Conservation (phyloP, 2,113 vertebrate species). For the Antigone vipio region DNA sequence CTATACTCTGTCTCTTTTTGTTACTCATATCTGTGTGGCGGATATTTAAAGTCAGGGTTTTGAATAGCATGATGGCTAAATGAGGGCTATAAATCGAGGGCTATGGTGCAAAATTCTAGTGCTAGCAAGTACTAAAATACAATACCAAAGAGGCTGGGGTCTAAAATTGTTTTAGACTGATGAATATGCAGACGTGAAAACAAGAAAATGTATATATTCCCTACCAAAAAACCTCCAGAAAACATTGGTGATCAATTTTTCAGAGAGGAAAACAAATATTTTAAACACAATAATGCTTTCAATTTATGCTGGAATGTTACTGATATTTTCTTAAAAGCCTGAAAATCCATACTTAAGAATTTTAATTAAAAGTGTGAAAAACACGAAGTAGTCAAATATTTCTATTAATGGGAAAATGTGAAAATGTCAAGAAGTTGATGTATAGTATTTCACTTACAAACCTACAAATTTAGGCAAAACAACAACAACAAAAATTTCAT, state of each 20-base stretch:
- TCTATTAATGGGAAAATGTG: neutral
- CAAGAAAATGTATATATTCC: neutral
- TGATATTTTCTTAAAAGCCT: neutral
- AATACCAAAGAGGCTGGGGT: conserved; percentile 11
- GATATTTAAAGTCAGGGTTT: conserved; percentile 72
- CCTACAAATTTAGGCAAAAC: neutral
- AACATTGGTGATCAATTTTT: neutral
- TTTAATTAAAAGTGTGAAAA: neutral
- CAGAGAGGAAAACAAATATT: neutral
- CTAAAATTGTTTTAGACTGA: conserved; percentile 65
- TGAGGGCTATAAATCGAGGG: conserved; percentile 71
- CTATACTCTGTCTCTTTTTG: conserved; percentile 72
- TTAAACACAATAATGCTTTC: neutral
- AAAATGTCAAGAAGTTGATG: neutral
- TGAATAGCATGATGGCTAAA: conserved; percentile 66
- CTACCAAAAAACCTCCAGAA: neutral
- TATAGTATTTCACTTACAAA: neutral
- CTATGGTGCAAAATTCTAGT: conserved; percentile 53
- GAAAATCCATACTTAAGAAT: neutral
- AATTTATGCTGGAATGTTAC: neutral
- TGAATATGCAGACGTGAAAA: conserved; percentile 61
- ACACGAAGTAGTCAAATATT: neutral
- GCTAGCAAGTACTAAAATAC: conserved; percentile 52
- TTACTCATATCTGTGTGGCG: conserved; percentile 68
- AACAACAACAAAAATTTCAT: neutral